Conservation (phyloP, 2,113 vertebrate species). For the Tauraco erythrolophus region DNA sequence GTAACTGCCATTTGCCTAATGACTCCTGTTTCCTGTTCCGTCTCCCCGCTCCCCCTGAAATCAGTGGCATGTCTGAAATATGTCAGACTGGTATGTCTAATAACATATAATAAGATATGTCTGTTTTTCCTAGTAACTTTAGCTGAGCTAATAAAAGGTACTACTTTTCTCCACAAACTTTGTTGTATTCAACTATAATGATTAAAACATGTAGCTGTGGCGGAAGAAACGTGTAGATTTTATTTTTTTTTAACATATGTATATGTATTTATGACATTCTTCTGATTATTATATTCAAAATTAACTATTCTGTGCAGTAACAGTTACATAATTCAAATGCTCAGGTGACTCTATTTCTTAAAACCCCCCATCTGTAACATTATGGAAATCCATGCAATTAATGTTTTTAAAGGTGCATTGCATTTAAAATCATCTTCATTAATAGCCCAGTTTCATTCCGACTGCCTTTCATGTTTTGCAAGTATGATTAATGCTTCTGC, state of each 20-base stretch:
- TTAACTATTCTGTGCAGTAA: not conserved
- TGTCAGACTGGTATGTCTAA: not conserved
- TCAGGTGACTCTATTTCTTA: not conserved
- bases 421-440: not conserved
- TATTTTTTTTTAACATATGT: not conserved
- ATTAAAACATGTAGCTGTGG: not conserved
- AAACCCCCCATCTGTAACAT: not conserved
- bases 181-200: not conserved
- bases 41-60: rapidly evolving
- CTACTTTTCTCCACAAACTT: not conserved
- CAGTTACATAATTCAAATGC: not conserved
- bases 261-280: not conserved
- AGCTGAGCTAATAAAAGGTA: not conserved
- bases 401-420: not conserved
- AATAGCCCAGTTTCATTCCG: not conserved
- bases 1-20: not conserved
- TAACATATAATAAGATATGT: not conserved
- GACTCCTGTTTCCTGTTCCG: not conserved
- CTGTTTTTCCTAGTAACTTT: not conserved
- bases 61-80: not conserved
- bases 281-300: not conserved
- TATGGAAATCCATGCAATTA: not conserved
- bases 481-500: conserved; percentile 16
- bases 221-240: not conserved
- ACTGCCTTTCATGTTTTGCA: conserved; percentile 4